Evolutionary conservation across 2,797 vertebrate genomes (phyloP).

Genomic region (Neosalanx taihuensis): DNA sequence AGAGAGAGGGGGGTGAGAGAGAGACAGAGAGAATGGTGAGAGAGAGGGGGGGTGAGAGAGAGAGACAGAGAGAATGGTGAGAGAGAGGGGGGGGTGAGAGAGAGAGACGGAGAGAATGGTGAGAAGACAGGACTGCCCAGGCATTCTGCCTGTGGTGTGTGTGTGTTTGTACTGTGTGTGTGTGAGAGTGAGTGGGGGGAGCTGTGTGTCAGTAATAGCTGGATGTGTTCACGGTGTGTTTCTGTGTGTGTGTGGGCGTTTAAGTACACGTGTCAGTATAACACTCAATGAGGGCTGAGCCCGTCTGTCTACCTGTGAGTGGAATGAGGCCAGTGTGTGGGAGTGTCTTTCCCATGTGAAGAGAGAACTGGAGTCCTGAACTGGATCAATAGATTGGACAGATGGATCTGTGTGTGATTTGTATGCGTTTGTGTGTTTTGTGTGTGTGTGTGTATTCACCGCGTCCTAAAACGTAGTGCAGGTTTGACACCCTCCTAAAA

Average conservation of each 20-base stretch:
- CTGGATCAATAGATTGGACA: conserved; percentile 3
- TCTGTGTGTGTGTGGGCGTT: conserved; percentile 44
- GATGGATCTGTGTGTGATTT: conserved; percentile 35
- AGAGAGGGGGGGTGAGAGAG: too few relatives aligned
- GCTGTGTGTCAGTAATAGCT: conserved; percentile 22
- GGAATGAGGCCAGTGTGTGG: conserved; percentile 48
- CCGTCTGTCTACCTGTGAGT: conserved; percentile 48
- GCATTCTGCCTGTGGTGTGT: conserved; percentile 16
- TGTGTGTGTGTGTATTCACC: neutral
- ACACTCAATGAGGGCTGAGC: conserved; percentile 48
- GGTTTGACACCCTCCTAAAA: conserved; percentile 27
- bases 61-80: too few relatives aligned
- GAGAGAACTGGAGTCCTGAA: conserved; percentile 36
- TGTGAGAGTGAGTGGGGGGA: neutral
- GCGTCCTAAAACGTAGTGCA: conserved; percentile 13
- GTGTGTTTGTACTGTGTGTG: conserved; percentile 19
- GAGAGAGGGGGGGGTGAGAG: too few relatives aligned
- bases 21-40: too few relatives aligned
- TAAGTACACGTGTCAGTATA: conserved; percentile 55
- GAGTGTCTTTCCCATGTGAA: conserved; percentile 12
- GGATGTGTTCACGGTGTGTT: conserved; percentile 32
- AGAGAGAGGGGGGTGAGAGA: too few relatives aligned
- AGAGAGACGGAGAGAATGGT: neutral
- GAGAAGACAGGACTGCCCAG: neutral
- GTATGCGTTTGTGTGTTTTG: conserved; percentile 27